Base-by-base conservation (phyloP, 2,113 vertebrate genomes). In the Ctenomys sociabilis region DNA sequence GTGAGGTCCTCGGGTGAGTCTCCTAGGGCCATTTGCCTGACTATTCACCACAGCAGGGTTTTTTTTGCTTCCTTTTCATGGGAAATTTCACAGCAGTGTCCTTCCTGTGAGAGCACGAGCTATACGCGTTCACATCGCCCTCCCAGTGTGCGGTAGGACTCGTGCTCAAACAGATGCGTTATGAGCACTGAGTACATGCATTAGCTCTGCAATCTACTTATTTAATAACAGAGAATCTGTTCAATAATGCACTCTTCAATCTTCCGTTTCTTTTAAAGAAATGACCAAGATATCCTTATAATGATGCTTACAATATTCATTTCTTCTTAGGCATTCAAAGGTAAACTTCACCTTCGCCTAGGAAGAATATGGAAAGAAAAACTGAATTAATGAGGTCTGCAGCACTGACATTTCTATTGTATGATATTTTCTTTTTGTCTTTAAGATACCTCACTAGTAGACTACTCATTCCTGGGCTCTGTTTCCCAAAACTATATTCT, bases 311-410 rank as follows among this genome's bases (percentile, higher is more conserved):
- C 97, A 98, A 98, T 97, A 98, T 96, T 96, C 97, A 97, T 96
- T 97, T 98, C 97, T 98, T 98, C 97, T 97, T 98, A 98, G 97
- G 96, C 96, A 97, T 97, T 98, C 97, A 98, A 98, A 98, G 97
- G 97, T 98, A 98, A 98, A 98, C 97, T 97, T 98, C 97, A 97
- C 97, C 97, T 98, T 98, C 97, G 97, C 97, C 97, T 98, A 98
- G 97, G 82, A 95, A 98, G 95, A 98, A 97, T 96, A 98, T 59
- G 97, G 95, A 97, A 91, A 97, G 94, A 75, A 97, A 97, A 97
- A 95, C 97, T 98, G 97, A 96, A 98, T 98, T 98, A 98, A 98
- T 97, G 97, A 98, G 85, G 86, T 96, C 97, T 96, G 93, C 40
- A 96, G 85, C 96, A 66, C 77, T 0, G 63, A 95, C 85, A 93